Percentiles rank a stretch among this genome's conserved stretches.
phyloP scores from a whole-genome alignment of 1,140 invertebrate genomes.

The Calliopsis andreniformis region DNA sequence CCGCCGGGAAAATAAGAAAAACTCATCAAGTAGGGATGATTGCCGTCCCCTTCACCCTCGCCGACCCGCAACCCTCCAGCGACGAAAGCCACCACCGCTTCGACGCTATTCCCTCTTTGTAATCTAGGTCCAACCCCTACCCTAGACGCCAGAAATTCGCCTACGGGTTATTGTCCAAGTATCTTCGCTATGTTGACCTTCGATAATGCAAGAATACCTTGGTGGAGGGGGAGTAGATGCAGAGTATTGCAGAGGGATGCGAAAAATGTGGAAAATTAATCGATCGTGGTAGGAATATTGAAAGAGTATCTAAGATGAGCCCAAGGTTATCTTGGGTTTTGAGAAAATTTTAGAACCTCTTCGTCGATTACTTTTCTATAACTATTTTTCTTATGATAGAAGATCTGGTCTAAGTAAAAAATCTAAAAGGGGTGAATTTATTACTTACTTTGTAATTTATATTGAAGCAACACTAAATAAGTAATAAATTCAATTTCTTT shows the following conservation, averaged over 20 bases:
- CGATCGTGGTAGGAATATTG: neutral
- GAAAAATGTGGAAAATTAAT: slow-evolving; percentile 5
- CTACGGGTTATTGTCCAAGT: slow-evolving; percentile 64
- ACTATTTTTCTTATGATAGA: too few species aligned
- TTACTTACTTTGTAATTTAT: too few species aligned
- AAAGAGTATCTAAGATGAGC: too few species aligned
- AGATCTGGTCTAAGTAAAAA: too few species aligned
- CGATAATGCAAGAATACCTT: slow-evolving; percentile 58
- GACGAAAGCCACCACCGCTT: slow-evolving; percentile 53
- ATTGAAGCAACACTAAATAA: too few species aligned
- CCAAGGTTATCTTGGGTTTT: too few species aligned
- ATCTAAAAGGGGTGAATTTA: too few species aligned
- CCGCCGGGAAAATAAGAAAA: slow-evolving; percentile 76
- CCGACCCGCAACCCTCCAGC: slow-evolving; percentile 57
- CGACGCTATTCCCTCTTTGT: slow-evolving; percentile 41
- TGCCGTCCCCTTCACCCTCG: slow-evolving; percentile 62
- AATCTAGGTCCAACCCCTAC: slow-evolving; percentile 51
- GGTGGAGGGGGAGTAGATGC: slow-evolving; percentile 15
- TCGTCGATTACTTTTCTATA: too few species aligned
- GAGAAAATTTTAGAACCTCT: too few species aligned
- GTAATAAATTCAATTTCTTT: too few species aligned
- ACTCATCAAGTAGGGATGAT: slow-evolving; percentile 75
- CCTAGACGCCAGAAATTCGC: slow-evolving; percentile 56
- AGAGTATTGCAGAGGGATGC: neutral
- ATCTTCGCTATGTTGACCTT: slow-evolving; percentile 56